Conservation (phyloP, 1,140 invertebrate species). For the Cydia pomonella region DNA sequence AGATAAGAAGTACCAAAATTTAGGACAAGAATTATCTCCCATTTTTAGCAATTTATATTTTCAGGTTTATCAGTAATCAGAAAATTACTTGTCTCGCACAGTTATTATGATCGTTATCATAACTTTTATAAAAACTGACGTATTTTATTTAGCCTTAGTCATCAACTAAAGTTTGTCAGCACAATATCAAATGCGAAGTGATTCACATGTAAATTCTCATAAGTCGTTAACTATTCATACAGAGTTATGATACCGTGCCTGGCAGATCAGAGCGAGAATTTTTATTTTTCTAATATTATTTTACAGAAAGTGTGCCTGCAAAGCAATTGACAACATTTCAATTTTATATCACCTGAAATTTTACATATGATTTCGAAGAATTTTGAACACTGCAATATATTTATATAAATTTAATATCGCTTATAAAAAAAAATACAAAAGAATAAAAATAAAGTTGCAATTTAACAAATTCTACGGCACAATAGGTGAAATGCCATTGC, state of each 20-base stretch:
- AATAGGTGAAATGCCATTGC: no score
- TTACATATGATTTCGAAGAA: no score
- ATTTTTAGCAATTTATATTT: background rate
- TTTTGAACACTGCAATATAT: no score
- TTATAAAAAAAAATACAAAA: no score
- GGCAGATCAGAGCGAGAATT: background rate
- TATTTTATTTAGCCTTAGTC: background rate
- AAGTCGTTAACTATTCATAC: slow-evolving; percentile 1
- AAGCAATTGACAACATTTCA: no score
- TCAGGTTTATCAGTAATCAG: background rate
- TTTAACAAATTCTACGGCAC: no score
- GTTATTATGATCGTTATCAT: background rate
- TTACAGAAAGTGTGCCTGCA: background rate
- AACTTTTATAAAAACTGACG: background rate
- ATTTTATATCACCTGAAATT: no score
- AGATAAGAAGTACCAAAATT: slow-evolving; percentile 19
- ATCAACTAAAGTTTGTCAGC: background rate
- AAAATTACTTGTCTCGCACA: background rate
- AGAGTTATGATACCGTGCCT: background rate
- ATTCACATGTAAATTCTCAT: background rate
- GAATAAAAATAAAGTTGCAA: no score
- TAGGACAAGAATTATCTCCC: background rate
- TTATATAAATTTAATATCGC: no score
- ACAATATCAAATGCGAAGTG: background rate
- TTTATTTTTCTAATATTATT: background rate